Evolutionary conservation across 2,888 invertebrate species (phyloP), one percentile per base, ranked within the genome.

Genomic region (Micoletzkya japonica): DNA sequence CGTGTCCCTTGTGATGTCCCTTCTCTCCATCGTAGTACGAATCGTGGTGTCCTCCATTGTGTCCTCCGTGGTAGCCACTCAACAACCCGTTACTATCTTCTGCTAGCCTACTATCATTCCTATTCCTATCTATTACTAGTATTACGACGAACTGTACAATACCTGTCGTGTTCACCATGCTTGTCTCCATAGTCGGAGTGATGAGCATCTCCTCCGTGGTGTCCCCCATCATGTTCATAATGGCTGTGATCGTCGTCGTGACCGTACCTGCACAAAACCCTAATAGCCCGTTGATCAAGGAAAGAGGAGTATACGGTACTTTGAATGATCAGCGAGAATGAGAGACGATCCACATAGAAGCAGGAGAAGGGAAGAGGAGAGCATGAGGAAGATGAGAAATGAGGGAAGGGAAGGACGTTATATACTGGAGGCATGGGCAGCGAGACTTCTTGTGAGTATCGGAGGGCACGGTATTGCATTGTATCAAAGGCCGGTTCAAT

Each of bases 191-290:
- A 69, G 59, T 74, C 73, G 69, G 72, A 71, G 14, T 71, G 72
- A 34, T 76, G 72, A 34, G 71, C 71, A 58, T 78, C 76, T 34
- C 74, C 74, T 0, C 73, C 71, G 57, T 78, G 76, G 34, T 74
- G 73, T 7, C 78, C 78, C 14, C 64, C 64, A 30, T 66, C 64
- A 10, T 66, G 54, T 37, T 66, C 64, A 37, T 66, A 66, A 30
- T 54, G 54, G 20, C 26, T 3, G n/a, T 66, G 52, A n/a, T 66
- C 64, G 26, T 57, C 58, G n/a, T 68, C 68, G 32, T 68, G 37
- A 49, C 68, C 68, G 68, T 68, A 68, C 28, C 64, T 66, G 60
- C n/a, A n/a, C 30, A 44, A 30, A 44, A 24, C 4, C 17, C 61
- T 28, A 14, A 37, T 14, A 28, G 37, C 26, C 60, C 36, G 24